Percentiles rank a stretch among this genome's conserved stretches.
phyloP scores from a whole-genome alignment of 2,797 vertebrate species.

The Cottoperca gobio region DNA sequence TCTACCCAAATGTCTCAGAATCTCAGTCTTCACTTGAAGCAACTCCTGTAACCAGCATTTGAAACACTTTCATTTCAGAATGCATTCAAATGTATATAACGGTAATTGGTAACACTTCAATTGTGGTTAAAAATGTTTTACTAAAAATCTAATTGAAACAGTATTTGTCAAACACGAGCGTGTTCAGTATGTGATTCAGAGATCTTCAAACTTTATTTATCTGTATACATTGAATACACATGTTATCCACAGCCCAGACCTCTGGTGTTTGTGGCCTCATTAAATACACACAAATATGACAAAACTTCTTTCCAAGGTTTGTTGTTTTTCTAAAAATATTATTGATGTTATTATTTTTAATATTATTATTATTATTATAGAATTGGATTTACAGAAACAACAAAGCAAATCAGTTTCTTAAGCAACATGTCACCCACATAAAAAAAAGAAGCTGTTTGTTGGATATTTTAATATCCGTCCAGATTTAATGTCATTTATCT shows the following conservation, averaged over 20 bases:
- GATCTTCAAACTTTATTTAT: background rate
- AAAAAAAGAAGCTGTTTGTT: slow-evolving; percentile 44
- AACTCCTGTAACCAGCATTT: background rate
- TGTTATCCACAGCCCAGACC: too few relatives aligned
- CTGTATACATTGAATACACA: background rate
- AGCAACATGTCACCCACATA: background rate
- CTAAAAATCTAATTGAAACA: background rate
- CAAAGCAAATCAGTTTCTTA: background rate
- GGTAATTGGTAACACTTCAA: background rate
- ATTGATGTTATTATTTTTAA: too few relatives aligned
- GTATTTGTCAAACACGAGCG: background rate
- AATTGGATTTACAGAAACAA: slow-evolving; percentile 1
- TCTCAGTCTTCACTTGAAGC: background rate
- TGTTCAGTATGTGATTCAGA: background rate
- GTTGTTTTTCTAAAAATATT: background rate
- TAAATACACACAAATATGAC: background rate
- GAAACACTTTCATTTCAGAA: background rate
- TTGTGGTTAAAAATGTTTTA: background rate
- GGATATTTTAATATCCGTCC: slow-evolving; percentile 32
- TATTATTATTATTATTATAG: background rate
- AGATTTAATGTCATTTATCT: slow-evolving; percentile 59
- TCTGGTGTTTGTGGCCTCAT: background rate
- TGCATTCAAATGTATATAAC: background rate
- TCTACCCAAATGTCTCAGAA: background rate
- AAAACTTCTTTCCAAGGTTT: background rate